Evolutionary conservation across 2,797 vertebrate species (phyloP).

Genomic region (Chaenodraco wilsoni): DNA sequence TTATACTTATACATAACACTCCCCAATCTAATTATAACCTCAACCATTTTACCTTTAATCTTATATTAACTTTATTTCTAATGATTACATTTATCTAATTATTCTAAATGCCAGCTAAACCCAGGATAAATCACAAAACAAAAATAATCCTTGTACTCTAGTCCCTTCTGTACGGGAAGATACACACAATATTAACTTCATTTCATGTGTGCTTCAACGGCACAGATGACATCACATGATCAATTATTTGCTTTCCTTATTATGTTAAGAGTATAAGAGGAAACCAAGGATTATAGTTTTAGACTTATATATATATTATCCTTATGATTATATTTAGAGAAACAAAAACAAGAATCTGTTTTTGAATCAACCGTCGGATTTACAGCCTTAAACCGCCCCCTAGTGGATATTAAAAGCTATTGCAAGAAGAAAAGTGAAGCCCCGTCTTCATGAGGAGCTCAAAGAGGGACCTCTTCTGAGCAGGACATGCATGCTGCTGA

Average conservation of each 20-base stretch:
- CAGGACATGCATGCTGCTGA: conserved; percentile 12
- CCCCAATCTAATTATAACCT: conserved; percentile 5
- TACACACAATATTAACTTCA: conserved; percentile 23
- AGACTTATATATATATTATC: background rate
- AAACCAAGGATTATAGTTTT: conserved; percentile 8
- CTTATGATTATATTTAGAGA: too few relatives aligned
- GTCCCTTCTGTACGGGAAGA: conserved; percentile 45
- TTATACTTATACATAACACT: background rate
- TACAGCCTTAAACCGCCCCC: conserved; percentile 45
- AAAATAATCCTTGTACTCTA: background rate
- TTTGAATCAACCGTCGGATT: conserved; percentile 13
- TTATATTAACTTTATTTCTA: conserved; percentile 2
- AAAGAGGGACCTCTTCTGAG: background rate
- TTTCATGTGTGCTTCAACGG: conserved; percentile 19
- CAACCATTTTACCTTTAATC: conserved; percentile 1
- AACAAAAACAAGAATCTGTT: background rate
- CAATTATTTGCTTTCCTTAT: background rate
- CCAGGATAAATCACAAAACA: conserved; percentile 3
- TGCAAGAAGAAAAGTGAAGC: conserved; percentile 39
- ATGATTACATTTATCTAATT: background rate
- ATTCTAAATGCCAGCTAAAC: conserved; percentile 22
- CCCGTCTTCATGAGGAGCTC: background rate
- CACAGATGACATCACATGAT: background rate
- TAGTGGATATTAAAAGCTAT: conserved; percentile 57
- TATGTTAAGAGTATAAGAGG: background rate